Conservation (phyloP, 2,888 invertebrate genomes). For the Nymphalis c-album region DNA sequence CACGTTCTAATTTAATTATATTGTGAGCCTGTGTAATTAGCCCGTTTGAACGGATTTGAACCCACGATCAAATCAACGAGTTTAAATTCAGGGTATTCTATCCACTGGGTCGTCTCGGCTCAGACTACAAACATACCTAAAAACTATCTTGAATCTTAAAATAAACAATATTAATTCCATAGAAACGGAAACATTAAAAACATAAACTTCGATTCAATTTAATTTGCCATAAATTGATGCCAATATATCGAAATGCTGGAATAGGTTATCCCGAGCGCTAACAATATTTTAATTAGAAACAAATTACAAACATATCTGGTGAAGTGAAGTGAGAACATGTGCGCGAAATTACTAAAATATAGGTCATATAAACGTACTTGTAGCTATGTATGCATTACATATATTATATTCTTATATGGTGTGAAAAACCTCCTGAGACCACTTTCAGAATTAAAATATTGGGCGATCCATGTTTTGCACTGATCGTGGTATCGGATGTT, state of each 20-base stretch:
- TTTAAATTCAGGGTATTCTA: too few relatives aligned
- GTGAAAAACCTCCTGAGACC: slow-evolving; percentile 14
- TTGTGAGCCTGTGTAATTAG: too few relatives aligned
- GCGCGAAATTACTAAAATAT: slow-evolving; percentile 21
- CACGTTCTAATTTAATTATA: too few relatives aligned
- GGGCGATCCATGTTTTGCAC: slow-evolving; percentile 1
- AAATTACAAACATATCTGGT: slow-evolving; percentile 18
- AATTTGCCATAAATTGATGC: slow-evolving; percentile 24
- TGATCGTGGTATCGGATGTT: slow-evolving; percentile 8
- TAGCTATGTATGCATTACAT: background rate
- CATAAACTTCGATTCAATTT: slow-evolving; percentile 10
- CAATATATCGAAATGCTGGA: slow-evolving; percentile 17
- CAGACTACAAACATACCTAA: too few relatives aligned
- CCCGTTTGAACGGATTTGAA: too few relatives aligned
- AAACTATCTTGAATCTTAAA: too few relatives aligned
- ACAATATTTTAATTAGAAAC: slow-evolving; percentile 30
- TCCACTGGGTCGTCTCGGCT: background rate
- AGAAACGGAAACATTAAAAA: slow-evolving; percentile 10
- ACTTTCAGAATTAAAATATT: slow-evolving; percentile 21
- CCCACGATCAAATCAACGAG: too few relatives aligned
- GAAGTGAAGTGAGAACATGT: slow-evolving; percentile 13
- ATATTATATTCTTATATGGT: background rate
- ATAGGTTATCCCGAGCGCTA: slow-evolving; percentile 19
- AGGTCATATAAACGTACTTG: slow-evolving; percentile 12
- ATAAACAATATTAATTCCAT: background rate